phyloP scores from a whole-genome alignment of 2,888 invertebrate genomes.

The Phalangium opilio region DNA sequence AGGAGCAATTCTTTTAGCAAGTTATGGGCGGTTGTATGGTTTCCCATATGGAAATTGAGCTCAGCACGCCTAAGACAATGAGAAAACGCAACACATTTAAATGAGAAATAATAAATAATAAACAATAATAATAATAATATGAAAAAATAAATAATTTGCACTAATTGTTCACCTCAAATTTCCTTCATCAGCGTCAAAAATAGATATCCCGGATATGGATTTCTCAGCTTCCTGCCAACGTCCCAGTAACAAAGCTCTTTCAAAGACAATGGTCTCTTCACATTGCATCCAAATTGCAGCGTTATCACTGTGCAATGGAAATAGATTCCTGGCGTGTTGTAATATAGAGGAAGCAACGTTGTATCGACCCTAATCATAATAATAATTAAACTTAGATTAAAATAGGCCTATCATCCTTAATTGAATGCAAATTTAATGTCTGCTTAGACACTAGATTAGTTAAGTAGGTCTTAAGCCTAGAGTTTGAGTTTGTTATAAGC shows the following conservation, averaged over 20 bases:
- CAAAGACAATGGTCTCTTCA: constrained; percentile 28
- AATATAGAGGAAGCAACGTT: constrained; percentile 42
- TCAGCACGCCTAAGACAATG: constrained; percentile 23
- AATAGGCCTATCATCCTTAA: no score
- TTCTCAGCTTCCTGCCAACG: constrained; percentile 54
- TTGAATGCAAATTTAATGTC: no score
- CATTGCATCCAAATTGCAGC: constrained; percentile 49
- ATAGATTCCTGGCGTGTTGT: constrained; percentile 44
- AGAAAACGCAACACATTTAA: not conserved
- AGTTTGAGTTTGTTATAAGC: no score
- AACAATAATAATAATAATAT: no score
- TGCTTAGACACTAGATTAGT: no score
- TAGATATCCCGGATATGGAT: constrained; percentile 49
- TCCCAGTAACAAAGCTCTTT: constrained; percentile 31
- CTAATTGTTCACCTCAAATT: constrained; percentile 6
- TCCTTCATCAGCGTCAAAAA: constrained; percentile 24
- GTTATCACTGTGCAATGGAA: constrained; percentile 43
- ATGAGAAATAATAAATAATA: no score
- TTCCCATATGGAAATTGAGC: constrained; percentile 28
- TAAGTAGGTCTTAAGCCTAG: no score
- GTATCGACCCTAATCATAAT: constrained; percentile 38
- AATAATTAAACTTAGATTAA: no score
- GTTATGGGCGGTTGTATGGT: constrained; percentile 24
- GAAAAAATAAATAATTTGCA: not conserved
- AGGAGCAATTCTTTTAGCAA: constrained; percentile 24